Conservation (phyloP, 2,888 invertebrate species). For the Bembecia ichneumoniformis region DNA sequence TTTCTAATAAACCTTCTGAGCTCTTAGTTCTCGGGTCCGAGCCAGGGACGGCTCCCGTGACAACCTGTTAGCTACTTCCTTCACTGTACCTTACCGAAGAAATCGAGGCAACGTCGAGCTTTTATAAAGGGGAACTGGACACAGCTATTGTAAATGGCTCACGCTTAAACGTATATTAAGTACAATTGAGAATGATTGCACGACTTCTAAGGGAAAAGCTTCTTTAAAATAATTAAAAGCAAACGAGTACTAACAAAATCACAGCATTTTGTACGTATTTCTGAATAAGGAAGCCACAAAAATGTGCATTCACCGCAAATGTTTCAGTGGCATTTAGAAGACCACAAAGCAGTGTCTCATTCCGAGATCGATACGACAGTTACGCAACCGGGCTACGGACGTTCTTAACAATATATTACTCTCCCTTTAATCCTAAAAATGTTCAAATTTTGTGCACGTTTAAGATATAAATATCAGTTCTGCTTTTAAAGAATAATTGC, state of each 20-base stretch:
- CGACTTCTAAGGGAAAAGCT: too few species aligned
- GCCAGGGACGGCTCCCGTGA: constrained; percentile 48
- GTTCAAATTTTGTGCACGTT: not conserved
- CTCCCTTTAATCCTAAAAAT: constrained; percentile 17
- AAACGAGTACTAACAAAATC: too few species aligned
- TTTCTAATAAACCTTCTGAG: constrained; percentile 72
- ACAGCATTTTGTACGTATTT: too few species aligned
- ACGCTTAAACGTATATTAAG: too few species aligned
- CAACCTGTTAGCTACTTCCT: constrained; percentile 67
- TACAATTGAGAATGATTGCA: too few species aligned
- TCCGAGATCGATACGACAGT: constrained; percentile 61
- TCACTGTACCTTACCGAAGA: constrained; percentile 41
- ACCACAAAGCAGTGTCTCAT: constrained; percentile 37
- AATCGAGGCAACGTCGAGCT: not conserved
- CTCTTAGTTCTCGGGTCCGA: constrained; percentile 59
- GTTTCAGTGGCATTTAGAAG: constrained; percentile 30
- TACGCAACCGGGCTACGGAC: constrained; percentile 65
- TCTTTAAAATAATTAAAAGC: too few species aligned
- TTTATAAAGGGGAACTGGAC: not conserved
- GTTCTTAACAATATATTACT: constrained; percentile 21
- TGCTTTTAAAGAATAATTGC: too few species aligned
- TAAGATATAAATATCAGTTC: too few species aligned
- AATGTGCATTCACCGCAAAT: constrained; percentile 12
- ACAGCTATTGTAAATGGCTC: too few species aligned
- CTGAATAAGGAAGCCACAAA: too few species aligned